Base-by-base conservation (phyloP, 2,113 vertebrate genomes). In the Gambusia affinis region DNA sequence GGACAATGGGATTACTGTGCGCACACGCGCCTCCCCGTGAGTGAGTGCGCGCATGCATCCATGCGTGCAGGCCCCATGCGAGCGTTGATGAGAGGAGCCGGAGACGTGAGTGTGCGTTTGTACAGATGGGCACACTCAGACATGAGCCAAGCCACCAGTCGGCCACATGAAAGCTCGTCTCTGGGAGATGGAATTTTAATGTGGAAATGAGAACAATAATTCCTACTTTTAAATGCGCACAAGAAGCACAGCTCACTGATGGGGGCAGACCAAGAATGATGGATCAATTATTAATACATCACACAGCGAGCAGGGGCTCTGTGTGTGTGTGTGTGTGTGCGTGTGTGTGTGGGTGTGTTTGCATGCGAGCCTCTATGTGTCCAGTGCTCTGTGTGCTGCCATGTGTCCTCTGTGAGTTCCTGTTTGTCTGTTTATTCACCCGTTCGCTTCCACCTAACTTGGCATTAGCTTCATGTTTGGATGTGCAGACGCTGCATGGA, bases 201-300 rank as follows among this genome's bases (percentile, higher is more conserved):
- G 91, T 90, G 89, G 89, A 90, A 92, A 92, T 91, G 88, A 82
- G 90, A 93, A 94, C 93, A 93, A 93, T 92, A 87, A 92, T 94
- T 92, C 91, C 89, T 88, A 88, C 87, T 93, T 91, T 92, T 90
- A 90, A 86, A 91, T 70, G 87, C 84, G 86, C 91, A 90, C 85
- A 84, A 89, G 82, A 90, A 92, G 88, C 87, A 87, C 90, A 91
- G 70, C 72, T 81, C 88, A 77, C 81, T 72, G 88, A 57, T 57
- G 87, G 88, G 67, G 84, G 82, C 87, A 77, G 47, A 85, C 84
- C 88, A 84, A 88, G 47, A 91, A 93, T 89, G 87, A 93, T 85
- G 79, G 42, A 84, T 91, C 84, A 87, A 93, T 93, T 93, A 94
- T 94, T 94, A 93, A 93, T 92, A 81, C 81, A 79, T 87, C 88